These are phyloP conservation scores for Heliopora coerulea DNA, from an alignment of 92 coral and sea anemone genomes.

Conservation along the genomic window DNA sequence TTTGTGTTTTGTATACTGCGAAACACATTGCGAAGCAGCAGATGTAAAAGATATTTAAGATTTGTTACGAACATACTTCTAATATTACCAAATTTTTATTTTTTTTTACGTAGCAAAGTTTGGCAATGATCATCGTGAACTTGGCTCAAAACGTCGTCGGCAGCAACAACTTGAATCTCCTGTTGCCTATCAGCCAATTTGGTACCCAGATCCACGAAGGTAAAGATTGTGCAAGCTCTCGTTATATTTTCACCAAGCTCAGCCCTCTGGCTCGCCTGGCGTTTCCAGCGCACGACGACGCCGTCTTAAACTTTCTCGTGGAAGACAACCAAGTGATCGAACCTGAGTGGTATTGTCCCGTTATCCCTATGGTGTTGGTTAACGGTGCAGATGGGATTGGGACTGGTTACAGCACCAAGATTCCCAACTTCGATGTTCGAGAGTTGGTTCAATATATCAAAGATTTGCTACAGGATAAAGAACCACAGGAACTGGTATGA, in stretches of 20 bases:
- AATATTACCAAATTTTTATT: no score
- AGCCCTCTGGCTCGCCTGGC: slow-evolving; percentile 74
- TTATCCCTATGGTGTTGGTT: slow-evolving; percentile 75
- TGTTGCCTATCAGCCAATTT: slow-evolving; percentile 94
- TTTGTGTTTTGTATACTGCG: no score
- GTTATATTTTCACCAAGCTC: slow-evolving; percentile 95
- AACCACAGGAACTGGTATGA: slow-evolving; percentile 69
- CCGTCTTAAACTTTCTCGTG: slow-evolving; percentile 66
- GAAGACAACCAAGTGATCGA: slow-evolving; percentile 94
- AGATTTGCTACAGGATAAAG: slow-evolving; percentile 75
- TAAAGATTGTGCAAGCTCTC: slow-evolving; percentile 94
- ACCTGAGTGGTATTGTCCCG: slow-evolving; percentile 98
- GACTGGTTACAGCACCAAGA: slow-evolving; percentile 95
- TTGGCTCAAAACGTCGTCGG: slow-evolving; percentile 97
- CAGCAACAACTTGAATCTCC: slow-evolving; percentile 88
- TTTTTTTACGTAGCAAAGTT: slow-evolving; percentile 85
- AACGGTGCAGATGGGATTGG: slow-evolving; percentile 99
- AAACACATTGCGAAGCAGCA: no score
- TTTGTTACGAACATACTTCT: no score
- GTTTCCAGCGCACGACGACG: slow-evolving; percentile 70
- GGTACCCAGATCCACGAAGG: slow-evolving; percentile 97
- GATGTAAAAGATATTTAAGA: no score
- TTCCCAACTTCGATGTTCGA: slow-evolving; percentile 88
- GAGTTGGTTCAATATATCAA: slow-evolving; percentile 63
- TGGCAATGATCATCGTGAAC: slow-evolving; percentile 93